phyloP scores from a whole-genome alignment of 1,140 invertebrate genomes.

The Lepidurus arcticus region DNA sequence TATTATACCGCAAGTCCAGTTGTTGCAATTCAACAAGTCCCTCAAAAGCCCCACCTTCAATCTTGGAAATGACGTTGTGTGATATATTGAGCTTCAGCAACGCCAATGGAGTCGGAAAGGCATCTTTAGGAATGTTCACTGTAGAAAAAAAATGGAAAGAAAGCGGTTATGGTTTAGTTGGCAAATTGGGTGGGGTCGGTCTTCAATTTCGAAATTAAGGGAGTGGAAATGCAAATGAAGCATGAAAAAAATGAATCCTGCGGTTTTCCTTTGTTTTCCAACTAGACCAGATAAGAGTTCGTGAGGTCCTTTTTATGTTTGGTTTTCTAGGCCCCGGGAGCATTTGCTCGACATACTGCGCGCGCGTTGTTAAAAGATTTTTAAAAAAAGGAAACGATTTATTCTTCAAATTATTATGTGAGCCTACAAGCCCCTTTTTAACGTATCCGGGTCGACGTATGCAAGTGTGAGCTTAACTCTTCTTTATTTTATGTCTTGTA shows the following conservation, averaged over 20 bases:
- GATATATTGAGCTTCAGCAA: constrained; percentile 68
- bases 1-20: constrained; percentile 67
- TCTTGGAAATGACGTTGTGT: constrained; percentile 62
- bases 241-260: neutral
- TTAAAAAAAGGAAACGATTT: neutral
- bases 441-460: neutral
- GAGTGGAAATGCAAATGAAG: neutral
- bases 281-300: neutral
- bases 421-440: neutral
- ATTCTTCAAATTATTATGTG: constrained; percentile 27
- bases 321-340: neutral
- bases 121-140: constrained; percentile 31
- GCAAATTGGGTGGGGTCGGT: neutral
- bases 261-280: neutral
- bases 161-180: neutral
- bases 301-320: constrained; percentile 19
- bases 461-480: neutral
- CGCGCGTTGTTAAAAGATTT: too few species aligned
- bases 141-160: neutral
- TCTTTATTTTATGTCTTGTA: neutral
- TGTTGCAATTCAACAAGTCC: constrained; percentile 59
- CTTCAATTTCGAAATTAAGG: neutral
- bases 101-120: constrained; percentile 37
- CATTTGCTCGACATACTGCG: neutral
- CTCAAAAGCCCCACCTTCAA: constrained; percentile 66